phyloP scores from a whole-genome alignment of 2,888 invertebrate genomes.

The Polydrusus pterygomalis region DNA sequence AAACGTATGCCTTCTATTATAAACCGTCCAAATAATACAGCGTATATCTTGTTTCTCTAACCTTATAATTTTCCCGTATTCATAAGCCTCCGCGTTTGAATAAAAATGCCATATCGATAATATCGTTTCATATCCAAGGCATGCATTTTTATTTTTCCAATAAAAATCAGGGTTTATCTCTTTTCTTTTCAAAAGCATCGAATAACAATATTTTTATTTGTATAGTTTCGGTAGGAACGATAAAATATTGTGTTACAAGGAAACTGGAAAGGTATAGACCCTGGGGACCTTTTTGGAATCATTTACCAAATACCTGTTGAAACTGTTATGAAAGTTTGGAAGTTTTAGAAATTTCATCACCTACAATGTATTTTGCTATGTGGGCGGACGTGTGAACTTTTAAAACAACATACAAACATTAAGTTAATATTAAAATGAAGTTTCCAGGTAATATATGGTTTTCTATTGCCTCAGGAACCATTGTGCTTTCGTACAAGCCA shows the following conservation, averaged over 20 bases:
- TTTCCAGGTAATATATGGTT: too few species aligned
- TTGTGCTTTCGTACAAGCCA: too few species aligned
- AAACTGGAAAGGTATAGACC: neutral
- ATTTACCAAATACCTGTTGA: neutral
- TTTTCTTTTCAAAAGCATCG: neutral
- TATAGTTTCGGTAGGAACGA: neutral
- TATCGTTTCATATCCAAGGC: neutral
- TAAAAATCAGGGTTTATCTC: conserved; percentile 1
- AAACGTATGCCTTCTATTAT: too few species aligned
- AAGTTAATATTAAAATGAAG: too few species aligned
- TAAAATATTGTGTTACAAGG: neutral
- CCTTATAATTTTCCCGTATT: conserved; percentile 1
- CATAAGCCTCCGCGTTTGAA: conserved; percentile 1
- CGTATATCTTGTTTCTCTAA: neutral
- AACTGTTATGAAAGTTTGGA: neutral
- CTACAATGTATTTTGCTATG: too few species aligned
- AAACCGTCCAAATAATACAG: neutral
- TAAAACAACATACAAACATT: too few species aligned
- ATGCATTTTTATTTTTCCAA: conserved; percentile 3
- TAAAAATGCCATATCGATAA: neutral
- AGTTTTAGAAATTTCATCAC: too few species aligned
- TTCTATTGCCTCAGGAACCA: too few species aligned
- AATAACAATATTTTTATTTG: conserved; percentile 1
- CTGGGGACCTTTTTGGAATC: neutral
- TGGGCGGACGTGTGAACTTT: too few species aligned